Evolutionary conservation across 2,797 vertebrate species (phyloP), one percentile per base, ranked within the genome.

Genomic region (Alectoris magna): DNA sequence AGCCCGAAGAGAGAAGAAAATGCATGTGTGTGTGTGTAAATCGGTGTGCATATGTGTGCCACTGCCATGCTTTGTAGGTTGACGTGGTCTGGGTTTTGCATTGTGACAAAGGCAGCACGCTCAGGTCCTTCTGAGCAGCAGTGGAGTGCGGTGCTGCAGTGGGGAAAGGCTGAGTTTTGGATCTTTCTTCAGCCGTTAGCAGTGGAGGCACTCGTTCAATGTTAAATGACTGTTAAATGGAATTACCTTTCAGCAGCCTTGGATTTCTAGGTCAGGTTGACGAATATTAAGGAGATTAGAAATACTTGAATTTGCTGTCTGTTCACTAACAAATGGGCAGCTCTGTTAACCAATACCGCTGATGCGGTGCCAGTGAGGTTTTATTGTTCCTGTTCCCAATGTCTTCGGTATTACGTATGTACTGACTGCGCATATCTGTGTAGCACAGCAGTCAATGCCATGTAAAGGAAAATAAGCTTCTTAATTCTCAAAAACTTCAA

Each of bases 221-320:
- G 1, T 19, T 19, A 80, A 73, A 34, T 39, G 51, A 6, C 41
- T n/a, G 10, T 80, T 71, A 71, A 67, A 39, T 82, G 49, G 64
- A 90, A 79, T 85, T 89, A 80, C 34, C 68, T 84, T 84, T 84
- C 71, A 76, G 6, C 27, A 63, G 56, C 56, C 58, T 88, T 91
- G 79, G 62, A n/a, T 84, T 91, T 90, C 88, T 80, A 83, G 82
- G 66, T 81, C 60, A 70, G 83, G 68, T 88, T 92, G 77, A 24
- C 68, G 71, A 66, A n/a, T 64, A 13, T 96, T 87, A 94, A 90
- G 83, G 81, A 88, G 91, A 88, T 88, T 70, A 81, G 81, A 84
- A 95, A 60, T 69, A 69, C 14, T 84, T 87, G 89, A 80, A 49
- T 94, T 84, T 70, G 39, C 70, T 44, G 44, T 67, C 38, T 36